phyloP scores from a whole-genome alignment of 1,140 invertebrate species.

The Tribolium madens region DNA sequence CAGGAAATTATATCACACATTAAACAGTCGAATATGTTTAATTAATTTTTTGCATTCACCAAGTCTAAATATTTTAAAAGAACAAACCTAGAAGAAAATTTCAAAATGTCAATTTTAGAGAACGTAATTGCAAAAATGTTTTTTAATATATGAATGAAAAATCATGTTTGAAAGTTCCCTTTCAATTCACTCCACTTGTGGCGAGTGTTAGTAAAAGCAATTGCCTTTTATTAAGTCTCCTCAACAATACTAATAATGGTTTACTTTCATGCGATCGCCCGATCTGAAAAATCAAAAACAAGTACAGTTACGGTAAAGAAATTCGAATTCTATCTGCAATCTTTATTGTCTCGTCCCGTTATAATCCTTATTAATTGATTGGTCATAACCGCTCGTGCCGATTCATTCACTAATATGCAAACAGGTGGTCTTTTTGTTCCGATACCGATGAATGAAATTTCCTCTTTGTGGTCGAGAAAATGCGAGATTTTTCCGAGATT shows the following conservation, averaged over 20 bases:
- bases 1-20: no score
- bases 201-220: background rate
- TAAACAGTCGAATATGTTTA: no score
- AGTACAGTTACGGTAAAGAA: background rate
- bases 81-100: no score
- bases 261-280: background rate
- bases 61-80: no score
- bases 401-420: conserved; percentile 1
- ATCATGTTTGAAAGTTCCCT: background rate
- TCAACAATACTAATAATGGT: background rate
- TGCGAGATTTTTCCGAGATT: background rate
- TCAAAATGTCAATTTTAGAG: no score
- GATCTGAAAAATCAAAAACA: background rate
- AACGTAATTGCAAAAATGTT: no score
- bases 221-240: background rate
- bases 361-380: background rate
- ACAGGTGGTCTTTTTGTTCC: conserved; percentile 7
- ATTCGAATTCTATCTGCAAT: background rate
- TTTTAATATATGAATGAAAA: no score
- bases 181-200: background rate
- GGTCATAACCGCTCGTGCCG: background rate
- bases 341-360: background rate
- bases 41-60: no score
- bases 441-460: conserved; percentile 2
- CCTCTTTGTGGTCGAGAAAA: conserved; percentile 14